Evolutionary conservation across 2,797 vertebrate genomes (phyloP).

Genomic region (Bucorvus abyssinicus): DNA sequence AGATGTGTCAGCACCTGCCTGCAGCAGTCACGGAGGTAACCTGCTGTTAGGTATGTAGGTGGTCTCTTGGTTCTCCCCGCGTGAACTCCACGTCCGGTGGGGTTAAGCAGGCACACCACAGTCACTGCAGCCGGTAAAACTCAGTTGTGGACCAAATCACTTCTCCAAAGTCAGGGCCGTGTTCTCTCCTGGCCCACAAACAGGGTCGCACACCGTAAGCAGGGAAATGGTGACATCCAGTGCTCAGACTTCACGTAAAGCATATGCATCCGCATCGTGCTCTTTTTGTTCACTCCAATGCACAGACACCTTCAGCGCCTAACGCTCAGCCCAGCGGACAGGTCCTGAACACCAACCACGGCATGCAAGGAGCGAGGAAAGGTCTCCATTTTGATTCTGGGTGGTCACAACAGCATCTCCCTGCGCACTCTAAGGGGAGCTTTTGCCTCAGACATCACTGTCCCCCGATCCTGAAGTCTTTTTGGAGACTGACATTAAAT

Average conservation of each 20-base stretch:
- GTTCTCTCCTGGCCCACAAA: not conserved
- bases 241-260: not conserved
- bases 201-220: not conserved
- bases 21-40: not conserved
- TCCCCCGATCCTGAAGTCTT: not conserved
- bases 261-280: accelerated
- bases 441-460: not conserved
- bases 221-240: constrained; percentile 39
- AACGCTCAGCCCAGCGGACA: not conserved
- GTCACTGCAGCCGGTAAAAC: not conserved
- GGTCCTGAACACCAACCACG: not conserved
- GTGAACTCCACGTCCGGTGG: not conserved
- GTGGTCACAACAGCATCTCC: not conserved
- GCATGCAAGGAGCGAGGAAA: not conserved
- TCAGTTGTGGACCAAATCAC: not conserved
- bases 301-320: accelerated
- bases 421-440: not conserved
- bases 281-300: accelerated
- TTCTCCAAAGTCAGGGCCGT: not conserved
- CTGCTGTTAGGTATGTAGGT: accelerated
- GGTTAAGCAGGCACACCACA: not conserved
- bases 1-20: not conserved
- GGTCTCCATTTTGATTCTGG: not conserved
- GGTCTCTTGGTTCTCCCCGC: not conserved
- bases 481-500: not conserved